Percentiles rank a stretch among this genome's conserved stretches.
Conservation (phyloP, 2,888 invertebrate genomes). For the Temnothorax rugatulus region DNA sequence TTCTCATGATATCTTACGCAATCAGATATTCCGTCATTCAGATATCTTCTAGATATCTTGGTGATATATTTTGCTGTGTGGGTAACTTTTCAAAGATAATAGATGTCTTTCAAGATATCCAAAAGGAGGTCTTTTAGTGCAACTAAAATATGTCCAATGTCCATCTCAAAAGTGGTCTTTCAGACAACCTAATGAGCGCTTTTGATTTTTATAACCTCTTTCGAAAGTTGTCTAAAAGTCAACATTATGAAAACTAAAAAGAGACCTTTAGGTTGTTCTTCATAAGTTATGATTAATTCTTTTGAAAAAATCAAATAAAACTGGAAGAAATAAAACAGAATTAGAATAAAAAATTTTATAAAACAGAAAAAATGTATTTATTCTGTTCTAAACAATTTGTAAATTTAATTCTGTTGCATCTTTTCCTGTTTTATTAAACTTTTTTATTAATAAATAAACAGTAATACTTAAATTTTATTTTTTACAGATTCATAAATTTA, state of each 20-base stretch:
- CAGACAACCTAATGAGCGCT: not conserved
- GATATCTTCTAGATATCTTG: no score
- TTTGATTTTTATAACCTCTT: not conserved
- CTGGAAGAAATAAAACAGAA: not conserved
- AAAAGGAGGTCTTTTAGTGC: not conserved
- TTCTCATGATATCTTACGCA: no score
- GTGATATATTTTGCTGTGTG: no score
- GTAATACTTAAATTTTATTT: not conserved
- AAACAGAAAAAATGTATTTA: not conserved
- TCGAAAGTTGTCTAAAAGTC: not conserved
- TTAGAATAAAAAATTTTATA: not conserved
- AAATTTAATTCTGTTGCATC: not conserved
- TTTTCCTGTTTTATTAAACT: not conserved
- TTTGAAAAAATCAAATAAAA: not conserved
- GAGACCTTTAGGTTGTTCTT: not conserved
- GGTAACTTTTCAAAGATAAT: not conserved
- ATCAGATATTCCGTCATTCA: no score
- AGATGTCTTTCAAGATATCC: not conserved
- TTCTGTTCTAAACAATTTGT: not conserved
- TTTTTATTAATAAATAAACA: not conserved
- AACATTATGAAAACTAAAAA: not conserved
- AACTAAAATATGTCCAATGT: not conserved
- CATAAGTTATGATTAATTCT: not conserved
- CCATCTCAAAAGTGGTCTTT: not conserved
- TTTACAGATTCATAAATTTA: not conserved